Evolutionary conservation across 2,113 vertebrate genomes (phyloP), one percentile per base, ranked within the genome.

Genomic region (Hucho hucho): DNA sequence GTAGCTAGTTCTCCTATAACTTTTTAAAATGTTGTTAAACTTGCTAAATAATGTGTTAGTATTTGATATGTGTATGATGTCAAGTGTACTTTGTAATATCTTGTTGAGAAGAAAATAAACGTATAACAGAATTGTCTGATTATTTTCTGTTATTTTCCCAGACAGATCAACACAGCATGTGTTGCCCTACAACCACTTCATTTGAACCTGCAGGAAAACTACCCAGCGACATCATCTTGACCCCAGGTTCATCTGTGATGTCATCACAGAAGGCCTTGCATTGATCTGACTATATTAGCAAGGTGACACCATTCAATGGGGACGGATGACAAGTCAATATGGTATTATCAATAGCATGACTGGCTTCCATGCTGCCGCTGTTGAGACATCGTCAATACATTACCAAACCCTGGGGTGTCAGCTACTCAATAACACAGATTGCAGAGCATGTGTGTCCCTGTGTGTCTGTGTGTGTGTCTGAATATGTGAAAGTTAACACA

Each of bases 341-440:
- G 47, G 69, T 74, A 78, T 87, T 86, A 86, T 88, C 88, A 89
- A 87, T 83, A 83, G 58, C 76, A 63, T 67, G 56, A 78, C 67
- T 81, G 77, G 84, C 85, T 88, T 86, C 73, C 82, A 1, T 53
- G 16, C 80, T 86, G 83, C 83, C 83, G 79, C 75, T 82, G 80
- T 82, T 83, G 70, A 83, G 83, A 87, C 84, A 86, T 80, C 77
- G 83, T 84, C 83, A 86, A 90, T 90, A 89, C 81, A 88, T 85
- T 86, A 87, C 82, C 84, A 89, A 90, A 89, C 87, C 79, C 79
- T 66, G 82, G 82, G 79, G 82, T 89, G 89, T 88, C 91, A 91
- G 87, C 87, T 87, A 83, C 85, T 91, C 89, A 89, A 90, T 91
- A 90, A 85, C 87, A 91, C 86, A 92, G 88, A 91, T 88, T 92